These are phyloP conservation scores for Dascillus cervinus DNA, from an alignment of 2,888 invertebrate genomes.

Conservation along the genomic window DNA sequence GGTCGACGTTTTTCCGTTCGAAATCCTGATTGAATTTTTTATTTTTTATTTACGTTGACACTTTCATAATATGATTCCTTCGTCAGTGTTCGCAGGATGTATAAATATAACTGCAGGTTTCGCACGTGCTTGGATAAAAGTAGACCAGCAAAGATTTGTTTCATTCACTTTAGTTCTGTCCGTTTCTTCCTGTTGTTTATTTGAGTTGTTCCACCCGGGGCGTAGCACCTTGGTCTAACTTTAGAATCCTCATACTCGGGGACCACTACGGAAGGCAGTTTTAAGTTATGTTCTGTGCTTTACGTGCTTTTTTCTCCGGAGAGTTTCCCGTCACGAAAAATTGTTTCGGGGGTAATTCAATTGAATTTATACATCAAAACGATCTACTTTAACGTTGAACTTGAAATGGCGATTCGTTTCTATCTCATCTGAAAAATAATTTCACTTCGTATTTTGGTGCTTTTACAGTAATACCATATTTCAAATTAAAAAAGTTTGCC, in stretches of 20 bases:
- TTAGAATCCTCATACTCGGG: slow-evolving; percentile 9
- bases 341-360: too few species aligned
- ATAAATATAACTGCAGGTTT: slow-evolving; percentile 12
- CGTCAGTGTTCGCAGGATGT: slow-evolving; percentile 8
- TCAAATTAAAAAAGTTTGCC: too few species aligned
- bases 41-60: too few species aligned
- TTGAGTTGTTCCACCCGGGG: slow-evolving; percentile 16
- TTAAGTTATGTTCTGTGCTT: slow-evolving; percentile 4
- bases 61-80: not conserved
- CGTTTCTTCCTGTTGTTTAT: slow-evolving; percentile 13
- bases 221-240: slow-evolving; percentile 17
- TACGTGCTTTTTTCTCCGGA: not conserved
- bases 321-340: too few species aligned
- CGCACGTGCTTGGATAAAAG: slow-evolving; percentile 9
- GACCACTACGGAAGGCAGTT: slow-evolving; percentile 5
- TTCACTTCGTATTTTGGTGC: too few species aligned
- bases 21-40: too few species aligned
- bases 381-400: too few species aligned
- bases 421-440: too few species aligned
- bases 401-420: too few species aligned
- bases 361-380: too few species aligned
- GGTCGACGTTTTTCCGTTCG: too few species aligned
- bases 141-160: slow-evolving; percentile 9
- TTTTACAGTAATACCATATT: too few species aligned
- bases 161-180: slow-evolving; percentile 4